These are phyloP conservation scores for Linurgus olivaceus DNA, from an alignment of 2,797 vertebrate species.

Conservation along the genomic window DNA sequence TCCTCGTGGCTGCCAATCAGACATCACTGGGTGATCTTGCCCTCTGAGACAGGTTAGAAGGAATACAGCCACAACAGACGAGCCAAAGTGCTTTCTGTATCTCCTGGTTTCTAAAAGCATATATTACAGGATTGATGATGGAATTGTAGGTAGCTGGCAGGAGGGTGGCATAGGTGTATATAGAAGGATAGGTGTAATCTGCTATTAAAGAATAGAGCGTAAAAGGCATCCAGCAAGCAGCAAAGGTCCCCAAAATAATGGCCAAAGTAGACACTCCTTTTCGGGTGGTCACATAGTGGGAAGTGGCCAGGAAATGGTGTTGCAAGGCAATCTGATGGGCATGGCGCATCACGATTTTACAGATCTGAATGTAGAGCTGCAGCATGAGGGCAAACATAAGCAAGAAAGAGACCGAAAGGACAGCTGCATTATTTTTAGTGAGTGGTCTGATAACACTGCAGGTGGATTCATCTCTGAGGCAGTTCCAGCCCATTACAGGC, in stretches of 20 bases:
- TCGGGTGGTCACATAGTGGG: slow-evolving; percentile 96
- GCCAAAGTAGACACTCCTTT: slow-evolving; percentile 97
- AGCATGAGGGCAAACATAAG: slow-evolving; percentile 98
- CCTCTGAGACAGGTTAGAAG: slow-evolving; percentile 86
- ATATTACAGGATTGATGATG: slow-evolving; percentile 98
- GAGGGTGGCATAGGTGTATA: slow-evolving; percentile 97
- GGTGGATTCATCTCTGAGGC: slow-evolving; percentile 89
- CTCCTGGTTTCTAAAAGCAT: slow-evolving; percentile 98
- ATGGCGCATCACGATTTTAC: slow-evolving; percentile 96
- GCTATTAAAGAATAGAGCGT: slow-evolving; percentile 95
- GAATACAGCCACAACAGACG: slow-evolving; percentile 92
- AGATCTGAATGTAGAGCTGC: slow-evolving; percentile 97
- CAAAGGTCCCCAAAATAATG: slow-evolving; percentile 96
- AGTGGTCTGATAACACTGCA: slow-evolving; percentile 96
- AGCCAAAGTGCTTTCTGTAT: slow-evolving; percentile 98
- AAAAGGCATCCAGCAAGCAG: slow-evolving; percentile 99
- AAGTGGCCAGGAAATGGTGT: slow-evolving; percentile 96
- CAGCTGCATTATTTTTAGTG: slow-evolving; percentile 95
- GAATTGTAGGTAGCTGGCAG: slow-evolving; percentile 99
- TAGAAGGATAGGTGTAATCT: slow-evolving; percentile 95
- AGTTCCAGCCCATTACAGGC: slow-evolving; percentile 95
- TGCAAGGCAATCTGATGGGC: slow-evolving; percentile 98
- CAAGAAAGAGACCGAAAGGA: slow-evolving; percentile 94
- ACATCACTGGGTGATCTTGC: slow-evolving; percentile 95
- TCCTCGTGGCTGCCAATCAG: slow-evolving; percentile 72